phyloP scores from a whole-genome alignment of 2,797 vertebrate species.

The Leptoclinus maculatus region DNA sequence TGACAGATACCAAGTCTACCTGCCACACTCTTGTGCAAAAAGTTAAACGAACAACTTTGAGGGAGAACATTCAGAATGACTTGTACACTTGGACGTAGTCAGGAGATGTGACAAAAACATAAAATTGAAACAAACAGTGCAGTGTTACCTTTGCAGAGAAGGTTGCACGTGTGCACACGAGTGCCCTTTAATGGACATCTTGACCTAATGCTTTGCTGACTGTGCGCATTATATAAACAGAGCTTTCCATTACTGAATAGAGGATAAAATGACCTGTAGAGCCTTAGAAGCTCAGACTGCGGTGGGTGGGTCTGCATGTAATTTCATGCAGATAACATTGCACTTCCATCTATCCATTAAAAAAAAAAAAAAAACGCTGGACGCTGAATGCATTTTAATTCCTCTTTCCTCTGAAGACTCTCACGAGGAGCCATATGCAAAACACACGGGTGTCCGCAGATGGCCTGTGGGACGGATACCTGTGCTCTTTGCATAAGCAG shows the following conservation, averaged over 20 bases:
- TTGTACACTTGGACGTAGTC: too few relatives aligned
- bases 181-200: background rate
- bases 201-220: background rate
- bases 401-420: background rate
- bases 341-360: conserved; percentile 36
- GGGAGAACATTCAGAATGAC: too few relatives aligned
- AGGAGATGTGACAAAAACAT: background rate
- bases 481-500: conserved; percentile 15
- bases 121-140: background rate
- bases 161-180: too few relatives aligned
- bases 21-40: too few relatives aligned
- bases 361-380: conserved; percentile 31
- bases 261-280: background rate
- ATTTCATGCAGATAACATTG: conserved; percentile 4
- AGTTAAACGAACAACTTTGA: too few relatives aligned
- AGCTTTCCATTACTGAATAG: background rate
- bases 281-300: background rate
- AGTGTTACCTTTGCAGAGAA: background rate
- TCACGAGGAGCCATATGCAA: conserved; percentile 14
- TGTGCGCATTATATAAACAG: background rate
- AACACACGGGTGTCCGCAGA: conserved; percentile 23
- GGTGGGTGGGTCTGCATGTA: background rate
- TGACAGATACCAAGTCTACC: too few relatives aligned
- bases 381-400: conserved; percentile 38
- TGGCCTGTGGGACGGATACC: conserved; percentile 2